phyloP scores from a whole-genome alignment of 2,888 invertebrate genomes.

The Gandaritis pyraliata region DNA sequence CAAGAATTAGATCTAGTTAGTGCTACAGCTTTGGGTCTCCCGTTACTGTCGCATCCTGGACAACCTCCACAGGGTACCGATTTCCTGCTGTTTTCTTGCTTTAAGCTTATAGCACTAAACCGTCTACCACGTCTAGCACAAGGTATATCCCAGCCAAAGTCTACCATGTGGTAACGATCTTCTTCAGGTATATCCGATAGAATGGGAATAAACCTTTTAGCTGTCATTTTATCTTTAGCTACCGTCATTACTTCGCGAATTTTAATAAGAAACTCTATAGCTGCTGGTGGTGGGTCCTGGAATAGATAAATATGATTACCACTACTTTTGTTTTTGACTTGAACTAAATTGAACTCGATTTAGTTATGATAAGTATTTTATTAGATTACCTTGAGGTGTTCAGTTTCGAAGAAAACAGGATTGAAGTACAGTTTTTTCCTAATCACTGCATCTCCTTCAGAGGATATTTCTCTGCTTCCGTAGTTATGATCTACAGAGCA shows the following conservation, averaged over 20 bases:
- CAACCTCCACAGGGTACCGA: conserved; percentile 86
- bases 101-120: conserved; percentile 84
- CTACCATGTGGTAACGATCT: conserved; percentile 79
- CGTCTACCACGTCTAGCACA: conserved; percentile 80
- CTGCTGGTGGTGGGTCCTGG: conserved; percentile 95
- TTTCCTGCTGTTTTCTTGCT: conserved; percentile 85
- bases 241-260: conserved; percentile 95
- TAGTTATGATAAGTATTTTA: conserved; percentile 3
- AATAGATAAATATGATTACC: conserved; percentile 49
- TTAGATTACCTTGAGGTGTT: conserved; percentile 88
- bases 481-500: conserved; percentile 65
- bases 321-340: conserved; percentile 15
- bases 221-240: conserved; percentile 94
- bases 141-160: conserved; percentile 78
- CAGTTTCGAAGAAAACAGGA: conserved; percentile 95
- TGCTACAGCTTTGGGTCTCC: conserved; percentile 58
- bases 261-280: conserved; percentile 93
- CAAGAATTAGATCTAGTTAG: conserved; percentile 80
- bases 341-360: neutral
- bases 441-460: conserved; percentile 72
- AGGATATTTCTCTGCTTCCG: conserved; percentile 56
- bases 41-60: conserved; percentile 85
- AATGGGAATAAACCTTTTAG: conserved; percentile 91
- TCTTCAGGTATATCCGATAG: conserved; percentile 93
- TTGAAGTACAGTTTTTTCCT: conserved; percentile 94